Base-by-base conservation (phyloP, 2,888 invertebrate species). In the Melolontha melolontha region DNA sequence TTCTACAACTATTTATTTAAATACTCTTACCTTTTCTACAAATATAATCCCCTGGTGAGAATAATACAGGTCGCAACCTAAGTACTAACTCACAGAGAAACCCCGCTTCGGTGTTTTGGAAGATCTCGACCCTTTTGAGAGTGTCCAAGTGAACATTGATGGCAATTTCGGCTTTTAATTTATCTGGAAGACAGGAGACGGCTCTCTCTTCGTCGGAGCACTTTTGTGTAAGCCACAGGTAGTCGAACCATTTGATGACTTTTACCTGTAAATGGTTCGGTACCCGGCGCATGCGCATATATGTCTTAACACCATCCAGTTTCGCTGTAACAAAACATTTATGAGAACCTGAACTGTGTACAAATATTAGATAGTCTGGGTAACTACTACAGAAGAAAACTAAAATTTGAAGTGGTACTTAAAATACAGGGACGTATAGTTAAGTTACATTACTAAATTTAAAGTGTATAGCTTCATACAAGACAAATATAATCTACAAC, bases 221-320 rank as follows among this genome's bases (percentile, higher is more conserved):
- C 86, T 98, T 98, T 87, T 98, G 97, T 75, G 97, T 97, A 80
- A 97, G 91, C 98, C 98, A 98, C 79, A 98, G 89, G 85, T 98
- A 98, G 87, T 98, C 98, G 86, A 98, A 98, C 98, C 98, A 98
- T 85, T 97, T 96, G 85, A 98, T 98, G 76, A 96, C 98, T 85
- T 98, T 97, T 79, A 96, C 94, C 85, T 98, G 97, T 70, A 98
- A 89, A 84, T 96, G 94, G 77, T 92, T 92, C 44, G 98, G 98
- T 74, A 98, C 98, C 76, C 97, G 88, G 63, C 98, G 89, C 93
- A 98, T 94, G 73, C 96, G 88, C 98, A 98, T 98, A 84, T 98
- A 98, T 2, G 97, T 98, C 87, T 98, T 98, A 72, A 98, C 98
- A 51, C 96, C 97, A 82, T 98, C 98, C 83, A 98, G 87, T 87